Base-by-base conservation (phyloP, 2,888 invertebrate species). In the Sialis lutaria region DNA sequence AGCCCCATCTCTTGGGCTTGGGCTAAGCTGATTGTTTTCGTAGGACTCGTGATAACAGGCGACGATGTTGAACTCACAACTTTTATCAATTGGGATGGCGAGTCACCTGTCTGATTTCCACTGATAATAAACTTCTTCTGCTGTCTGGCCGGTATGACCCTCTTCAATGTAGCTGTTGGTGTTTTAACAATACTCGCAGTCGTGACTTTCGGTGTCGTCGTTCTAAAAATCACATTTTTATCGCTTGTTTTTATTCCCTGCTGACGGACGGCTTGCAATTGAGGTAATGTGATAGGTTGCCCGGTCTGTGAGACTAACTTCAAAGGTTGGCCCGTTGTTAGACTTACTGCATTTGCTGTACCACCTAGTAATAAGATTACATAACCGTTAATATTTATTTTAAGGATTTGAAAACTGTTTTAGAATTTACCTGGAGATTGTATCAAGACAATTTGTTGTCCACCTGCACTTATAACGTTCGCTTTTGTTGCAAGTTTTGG, bases 1-100 rank as follows among this genome's bases (percentile, higher is more conserved):
- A 76, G 59, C 22, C 76, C 76, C 71, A 77, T 72, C 56, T 76
- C 74, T 53, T 75, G 73, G 1, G 78, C 77, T 57, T 78, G 76
- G 37, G 75, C 73, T 45, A 79, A 61, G 8, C 78, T 77, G 42
- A 79, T 73, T 1, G 78, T 75, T 61, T 78, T 79, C 6, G 75
- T 63, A 2, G 69, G 63, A 46, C 60, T 64, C 34, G 64, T 57
- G 22, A 67, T 53, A 35, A 55, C 47, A 1, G 57, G 53, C 22
- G 53, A 53, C 10, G 58, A 48, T 31, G 47, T 53, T 45, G 55
- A 45, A 6, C 52, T 41, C 5, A 54, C 48, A n/a, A 53, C 39
- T 50, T 55, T 54, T 8, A 54, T 49, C 4, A 53, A 48, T 31
- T 50, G 53, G 1, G 51, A 46, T 1, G 44, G 37, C 6, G 49